phyloP scores from a whole-genome alignment of 1,140 invertebrate genomes.

The Drosophila littoralis region DNA sequence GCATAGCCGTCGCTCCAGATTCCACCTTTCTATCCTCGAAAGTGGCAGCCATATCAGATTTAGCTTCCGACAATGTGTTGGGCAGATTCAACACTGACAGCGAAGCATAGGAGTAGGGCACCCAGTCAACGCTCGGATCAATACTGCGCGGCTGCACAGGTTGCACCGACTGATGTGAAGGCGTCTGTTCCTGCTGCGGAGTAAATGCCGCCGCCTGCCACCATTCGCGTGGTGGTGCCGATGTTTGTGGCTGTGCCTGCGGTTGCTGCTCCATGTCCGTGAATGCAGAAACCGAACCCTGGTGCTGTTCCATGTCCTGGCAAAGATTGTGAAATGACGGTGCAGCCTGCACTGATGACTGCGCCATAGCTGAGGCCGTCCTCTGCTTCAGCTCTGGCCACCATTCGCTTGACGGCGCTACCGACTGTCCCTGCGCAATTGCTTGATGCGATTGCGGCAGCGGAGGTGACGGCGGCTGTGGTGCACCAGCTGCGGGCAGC shows the following conservation, averaged over 20 bases:
- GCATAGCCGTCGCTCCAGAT: background rate
- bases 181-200: conserved; percentile 3
- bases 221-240: conserved; percentile 4
- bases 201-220: conserved; percentile 31
- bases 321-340: background rate
- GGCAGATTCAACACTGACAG: background rate
- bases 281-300: no score
- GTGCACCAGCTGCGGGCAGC: no score
- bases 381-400: background rate
- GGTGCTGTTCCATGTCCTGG: background rate
- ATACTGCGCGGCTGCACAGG: background rate
- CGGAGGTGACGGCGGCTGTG: no score
- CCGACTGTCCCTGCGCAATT: background rate
- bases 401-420: background rate
- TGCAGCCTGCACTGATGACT: no score
- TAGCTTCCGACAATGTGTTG: background rate
- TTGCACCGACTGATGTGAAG: background rate
- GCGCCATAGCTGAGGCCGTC: no score
- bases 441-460: background rate
- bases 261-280: background rate
- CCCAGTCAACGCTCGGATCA: conserved; percentile 5
- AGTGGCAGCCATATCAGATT: background rate
- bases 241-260: background rate
- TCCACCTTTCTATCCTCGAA: background rate
- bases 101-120: conserved; percentile 34